Base-by-base conservation (phyloP, 2,888 invertebrate genomes). In the Dryobotodes eremita region DNA sequence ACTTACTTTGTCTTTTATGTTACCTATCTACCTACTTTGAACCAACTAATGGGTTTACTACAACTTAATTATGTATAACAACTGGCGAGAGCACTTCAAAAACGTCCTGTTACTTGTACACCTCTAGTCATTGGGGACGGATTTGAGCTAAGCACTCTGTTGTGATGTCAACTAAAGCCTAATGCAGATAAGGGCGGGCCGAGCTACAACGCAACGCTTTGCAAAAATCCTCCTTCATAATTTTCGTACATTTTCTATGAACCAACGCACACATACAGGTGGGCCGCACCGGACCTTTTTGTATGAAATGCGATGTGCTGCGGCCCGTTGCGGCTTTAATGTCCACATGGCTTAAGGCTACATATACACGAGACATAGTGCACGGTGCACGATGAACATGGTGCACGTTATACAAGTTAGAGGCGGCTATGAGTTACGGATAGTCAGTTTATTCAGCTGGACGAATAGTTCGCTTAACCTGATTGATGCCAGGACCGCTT, bases 1-100 rank as follows among this genome's bases (percentile, higher is more conserved):
- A 86, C 89, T 88, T 89, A 87, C 80, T 87, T 86, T 85, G 83
- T 84, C 83, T 88, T 87, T 89, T 88, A 84, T 88, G 77, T 87
- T 84, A 71, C 64, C 82, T 84, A 83, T 79, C 50, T 87, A 88
- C 65, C 80, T 79, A 78, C 75, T 80, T 71, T 71, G 84, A 79
- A 80, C 64, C 80, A 85, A 77, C 81, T 89, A 89, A 89, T 88
- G 86, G 76, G 26, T 85, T 86, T 89, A 85, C 75, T 82, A 83
- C 83, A 85, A 80, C 62, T 88, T 75, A 85, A 80, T 88, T 83
- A 81, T 86, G 75, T 83, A 87, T 75, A 73, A 81, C 75, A 79
- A 86, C 77, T 55, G 65, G 48, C 57, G 46, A 77, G 65, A 83
- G 78, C 72, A 78, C 78, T 87, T 80, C 84, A 79, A 84, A 84